Conservation (phyloP, 2,797 vertebrate species). For the Squalus acanthias region DNA sequence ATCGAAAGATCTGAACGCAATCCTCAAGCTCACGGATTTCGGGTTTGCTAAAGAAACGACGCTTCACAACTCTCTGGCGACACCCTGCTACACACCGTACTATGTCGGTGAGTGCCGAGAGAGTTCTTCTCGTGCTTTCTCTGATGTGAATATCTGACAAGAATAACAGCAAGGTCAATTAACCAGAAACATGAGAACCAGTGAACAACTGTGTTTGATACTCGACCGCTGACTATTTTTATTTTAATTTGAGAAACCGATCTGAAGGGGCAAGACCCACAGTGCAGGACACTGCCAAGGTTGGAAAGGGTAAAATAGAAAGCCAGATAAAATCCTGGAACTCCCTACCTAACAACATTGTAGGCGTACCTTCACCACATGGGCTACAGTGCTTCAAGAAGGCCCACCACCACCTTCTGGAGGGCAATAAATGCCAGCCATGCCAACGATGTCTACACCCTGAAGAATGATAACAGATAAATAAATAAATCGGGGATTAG, state of each 20-base stretch:
- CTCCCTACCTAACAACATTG: not conserved
- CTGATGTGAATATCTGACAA: not conserved
- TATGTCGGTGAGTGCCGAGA: conserved; percentile 82
- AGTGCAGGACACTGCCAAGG: too few species aligned
- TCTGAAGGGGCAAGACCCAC: not conserved
- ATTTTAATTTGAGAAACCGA: not conserved
- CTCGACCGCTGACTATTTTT: not conserved
- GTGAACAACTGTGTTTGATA: not conserved
- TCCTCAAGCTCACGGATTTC: conserved; percentile 94
- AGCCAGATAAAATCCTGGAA: too few species aligned
- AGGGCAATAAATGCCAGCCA: not conserved
- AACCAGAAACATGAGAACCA: not conserved
- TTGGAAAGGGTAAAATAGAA: not conserved
- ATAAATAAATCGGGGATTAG: not conserved
- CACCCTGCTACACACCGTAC: conserved; percentile 95
- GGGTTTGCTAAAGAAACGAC: conserved; percentile 97
- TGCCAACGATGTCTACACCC: not conserved
- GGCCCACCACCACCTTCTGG: not conserved
- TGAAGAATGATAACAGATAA: not conserved
- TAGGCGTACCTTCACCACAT: not conserved
- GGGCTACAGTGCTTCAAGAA: not conserved
- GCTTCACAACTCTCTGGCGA: conserved; percentile 83
- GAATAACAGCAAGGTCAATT: not conserved
- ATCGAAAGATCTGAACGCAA: conserved; percentile 64
- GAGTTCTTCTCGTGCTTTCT: not conserved